Percentiles rank a stretch among this genome's conserved stretches.
These are phyloP conservation scores for Thaumatotibia leucotreta DNA, from an alignment of 1,140 invertebrate species.

Conservation along the genomic window DNA sequence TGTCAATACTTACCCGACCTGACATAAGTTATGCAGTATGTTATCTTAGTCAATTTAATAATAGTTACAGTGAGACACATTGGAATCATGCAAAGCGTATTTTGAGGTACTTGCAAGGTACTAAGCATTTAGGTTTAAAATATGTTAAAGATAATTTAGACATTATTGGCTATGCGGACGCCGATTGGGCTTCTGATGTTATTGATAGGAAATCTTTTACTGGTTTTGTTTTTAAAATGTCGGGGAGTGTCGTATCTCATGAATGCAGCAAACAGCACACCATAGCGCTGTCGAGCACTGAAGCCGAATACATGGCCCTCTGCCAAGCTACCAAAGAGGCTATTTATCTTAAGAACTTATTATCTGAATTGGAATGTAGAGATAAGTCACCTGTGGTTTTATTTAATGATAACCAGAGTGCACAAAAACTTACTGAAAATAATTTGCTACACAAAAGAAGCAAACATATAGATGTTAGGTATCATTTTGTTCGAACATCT, in stretches of 20 bases:
- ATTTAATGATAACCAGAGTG: no score
- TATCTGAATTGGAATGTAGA: constrained; percentile 26
- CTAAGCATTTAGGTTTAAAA: constrained; percentile 14
- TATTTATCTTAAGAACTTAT: constrained; percentile 36
- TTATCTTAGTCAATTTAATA: constrained; percentile 34
- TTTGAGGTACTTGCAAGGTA: constrained; percentile 30
- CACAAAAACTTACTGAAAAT: constrained; percentile 21
- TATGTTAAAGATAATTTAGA: constrained; percentile 25
- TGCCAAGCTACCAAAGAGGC: constrained; percentile 36
- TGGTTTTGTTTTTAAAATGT: constrained; percentile 38
- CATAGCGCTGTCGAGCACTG: constrained; percentile 26
- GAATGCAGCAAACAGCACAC: constrained; percentile 26
- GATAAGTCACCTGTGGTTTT: not conserved
- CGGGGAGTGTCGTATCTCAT: constrained; percentile 27
- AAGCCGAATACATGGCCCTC: constrained; percentile 43
- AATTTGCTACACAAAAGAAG: constrained; percentile 18
- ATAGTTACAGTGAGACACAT: constrained; percentile 26
- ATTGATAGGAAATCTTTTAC: constrained; percentile 37
- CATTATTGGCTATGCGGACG: constrained; percentile 39
- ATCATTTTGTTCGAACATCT: constrained; percentile 34
- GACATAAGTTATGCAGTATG: constrained; percentile 35
- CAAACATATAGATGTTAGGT: constrained; percentile 41
- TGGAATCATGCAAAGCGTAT: constrained; percentile 34
- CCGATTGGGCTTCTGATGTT: constrained; percentile 30
- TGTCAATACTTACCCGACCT: constrained; percentile 34